A percentile compares a stretch with the other conserved stretches of the same genome.
phyloP scores from a whole-genome alignment of 2,888 invertebrate species.

The Caenorhabditis virilis region DNA sequence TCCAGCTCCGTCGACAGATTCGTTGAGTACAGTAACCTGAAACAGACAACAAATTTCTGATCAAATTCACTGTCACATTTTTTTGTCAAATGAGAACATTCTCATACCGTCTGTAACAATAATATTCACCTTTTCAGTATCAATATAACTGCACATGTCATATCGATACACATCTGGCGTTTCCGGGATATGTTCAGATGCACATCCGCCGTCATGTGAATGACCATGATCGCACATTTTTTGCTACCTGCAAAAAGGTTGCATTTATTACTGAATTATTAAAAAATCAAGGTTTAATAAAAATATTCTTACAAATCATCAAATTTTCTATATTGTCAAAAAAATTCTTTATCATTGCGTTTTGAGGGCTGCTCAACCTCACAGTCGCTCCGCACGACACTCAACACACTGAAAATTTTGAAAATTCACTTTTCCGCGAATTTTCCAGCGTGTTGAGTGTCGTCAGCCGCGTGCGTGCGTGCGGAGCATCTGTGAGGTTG shows the following conservation, averaged over 20 bases:
- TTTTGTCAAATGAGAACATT: no score
- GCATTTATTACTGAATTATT: background rate
- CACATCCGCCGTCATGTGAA: constrained; percentile 32
- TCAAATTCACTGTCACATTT: background rate
- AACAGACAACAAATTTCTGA: background rate
- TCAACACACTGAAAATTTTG: no score
- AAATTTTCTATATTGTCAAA: no score
- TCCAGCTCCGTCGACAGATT: constrained; percentile 83
- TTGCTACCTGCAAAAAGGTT: no score
- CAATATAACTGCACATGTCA: constrained; percentile 47
- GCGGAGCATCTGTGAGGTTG: no score
- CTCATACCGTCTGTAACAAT: no score
- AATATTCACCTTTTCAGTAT: constrained; percentile 40
- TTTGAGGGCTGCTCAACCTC: no score
- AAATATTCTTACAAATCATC: background rate
- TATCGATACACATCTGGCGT: constrained; percentile 34
- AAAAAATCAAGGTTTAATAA: background rate
- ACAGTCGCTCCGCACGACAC: no score
- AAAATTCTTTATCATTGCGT: no score
- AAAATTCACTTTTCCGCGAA: no score
- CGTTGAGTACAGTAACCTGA: constrained; percentile 86
- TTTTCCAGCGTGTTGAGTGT: no score
- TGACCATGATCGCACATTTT: constrained; percentile 42
- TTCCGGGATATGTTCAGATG: constrained; percentile 19
- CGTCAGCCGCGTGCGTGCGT: no score